A percentile compares a stretch with the other conserved stretches of the same genome.
These are phyloP conservation scores for Narcine bancroftii DNA, from an alignment of 2,113 vertebrate species.

Conservation along the genomic window DNA sequence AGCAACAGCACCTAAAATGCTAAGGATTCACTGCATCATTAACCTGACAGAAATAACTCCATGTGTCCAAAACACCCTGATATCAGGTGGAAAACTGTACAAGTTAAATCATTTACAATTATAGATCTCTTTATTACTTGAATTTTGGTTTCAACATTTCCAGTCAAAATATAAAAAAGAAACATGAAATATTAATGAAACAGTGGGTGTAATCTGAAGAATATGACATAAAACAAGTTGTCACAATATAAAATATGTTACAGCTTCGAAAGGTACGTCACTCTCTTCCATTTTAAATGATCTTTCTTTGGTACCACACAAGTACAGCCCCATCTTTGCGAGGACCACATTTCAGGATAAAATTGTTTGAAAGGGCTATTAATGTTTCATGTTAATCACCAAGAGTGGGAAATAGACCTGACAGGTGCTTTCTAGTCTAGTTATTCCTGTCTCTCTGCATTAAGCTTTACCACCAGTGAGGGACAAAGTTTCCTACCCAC, in stretches of 20 bases:
- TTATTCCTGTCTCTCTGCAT: slow-evolving; percentile 92
- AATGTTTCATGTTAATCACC: slow-evolving; percentile 99
- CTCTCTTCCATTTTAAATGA: slow-evolving; percentile 23
- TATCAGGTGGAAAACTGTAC: background rate
- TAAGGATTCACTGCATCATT: slow-evolving; percentile 8
- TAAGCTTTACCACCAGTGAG: slow-evolving; percentile 67
- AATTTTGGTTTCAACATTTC: slow-evolving; percentile 25
- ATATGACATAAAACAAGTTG: slow-evolving; percentile 33
- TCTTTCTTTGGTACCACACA: slow-evolving; percentile 41
- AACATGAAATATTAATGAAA: slow-evolving; percentile 31
- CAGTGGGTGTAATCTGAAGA: slow-evolving; percentile 4
- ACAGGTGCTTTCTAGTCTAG: slow-evolving; percentile 98
- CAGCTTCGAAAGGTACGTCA: background rate
- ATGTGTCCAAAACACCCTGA: background rate
- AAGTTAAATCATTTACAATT: background rate
- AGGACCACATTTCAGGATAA: slow-evolving; percentile 70
- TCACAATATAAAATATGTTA: slow-evolving; percentile 32
- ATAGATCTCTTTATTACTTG: slow-evolving; percentile 9
- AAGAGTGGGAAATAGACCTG: slow-evolving; percentile 80
- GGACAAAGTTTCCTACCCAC: slow-evolving; percentile 60
- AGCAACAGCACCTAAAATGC: background rate
- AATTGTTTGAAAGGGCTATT: slow-evolving; percentile 83
- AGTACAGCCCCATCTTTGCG: slow-evolving; percentile 63
- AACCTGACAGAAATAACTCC: background rate
- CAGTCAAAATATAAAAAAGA: slow-evolving; percentile 28